These are phyloP conservation scores for Marronus borbonicus DNA, from an alignment of 2,888 invertebrate species.

Conservation along the genomic window DNA sequence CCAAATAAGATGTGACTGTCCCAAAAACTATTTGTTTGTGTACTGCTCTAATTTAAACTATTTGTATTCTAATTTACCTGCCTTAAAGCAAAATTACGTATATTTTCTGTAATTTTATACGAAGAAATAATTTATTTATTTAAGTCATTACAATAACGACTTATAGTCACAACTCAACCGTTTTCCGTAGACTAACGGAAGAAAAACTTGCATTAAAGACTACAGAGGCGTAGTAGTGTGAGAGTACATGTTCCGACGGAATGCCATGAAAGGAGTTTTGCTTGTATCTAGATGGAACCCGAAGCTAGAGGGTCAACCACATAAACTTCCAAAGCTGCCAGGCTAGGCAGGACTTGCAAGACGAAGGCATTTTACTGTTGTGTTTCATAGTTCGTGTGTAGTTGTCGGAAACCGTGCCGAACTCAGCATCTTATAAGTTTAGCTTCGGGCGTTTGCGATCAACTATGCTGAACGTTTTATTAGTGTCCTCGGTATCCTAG, in stretches of 20 bases:
- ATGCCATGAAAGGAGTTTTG: slow-evolving; percentile 65
- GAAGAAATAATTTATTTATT: too few relatives aligned
- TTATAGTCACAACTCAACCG: background rate
- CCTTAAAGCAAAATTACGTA: too few relatives aligned
- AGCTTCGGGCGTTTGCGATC: slow-evolving; percentile 62
- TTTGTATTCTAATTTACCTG: too few relatives aligned
- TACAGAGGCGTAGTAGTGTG: slow-evolving; percentile 20
- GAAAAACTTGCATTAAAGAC: slow-evolving; percentile 3
- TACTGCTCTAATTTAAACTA: too few relatives aligned
- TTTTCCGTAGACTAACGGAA: background rate
- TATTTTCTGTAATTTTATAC: too few relatives aligned
- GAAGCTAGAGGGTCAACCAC: slow-evolving; percentile 70
- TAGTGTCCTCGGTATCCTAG: slow-evolving; percentile 62
- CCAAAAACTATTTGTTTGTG: too few relatives aligned
- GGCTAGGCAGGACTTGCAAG: slow-evolving; percentile 66
- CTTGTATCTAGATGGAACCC: slow-evolving; percentile 66
- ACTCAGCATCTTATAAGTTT: slow-evolving; percentile 67
- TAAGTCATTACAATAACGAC: too few relatives aligned
- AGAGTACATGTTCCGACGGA: slow-evolving; percentile 50
- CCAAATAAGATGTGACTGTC: too few relatives aligned
- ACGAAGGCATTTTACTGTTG: slow-evolving; percentile 66
- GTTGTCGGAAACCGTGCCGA: slow-evolving; percentile 61
- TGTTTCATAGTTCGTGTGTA: slow-evolving; percentile 48
- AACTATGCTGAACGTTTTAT: slow-evolving; percentile 71
- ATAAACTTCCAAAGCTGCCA: slow-evolving; percentile 70